Base-by-base conservation (phyloP, 2,888 invertebrate genomes). In the Odontothrips loti region DNA sequence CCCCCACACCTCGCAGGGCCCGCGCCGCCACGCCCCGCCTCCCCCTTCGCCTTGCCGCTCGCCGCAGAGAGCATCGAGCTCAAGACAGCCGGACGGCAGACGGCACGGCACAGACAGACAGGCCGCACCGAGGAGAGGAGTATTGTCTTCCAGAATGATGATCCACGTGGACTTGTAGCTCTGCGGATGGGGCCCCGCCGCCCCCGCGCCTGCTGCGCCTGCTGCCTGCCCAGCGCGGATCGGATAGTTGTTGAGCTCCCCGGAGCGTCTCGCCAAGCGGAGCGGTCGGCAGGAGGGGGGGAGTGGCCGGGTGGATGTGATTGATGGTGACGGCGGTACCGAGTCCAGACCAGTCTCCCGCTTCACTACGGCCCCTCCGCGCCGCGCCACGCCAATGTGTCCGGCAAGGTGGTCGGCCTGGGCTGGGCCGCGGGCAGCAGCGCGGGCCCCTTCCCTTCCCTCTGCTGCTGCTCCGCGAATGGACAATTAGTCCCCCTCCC, bases 91-190 rank as follows among this genome's bases (percentile, higher is more conserved):
- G 27, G 68, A 23, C 23, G 68, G 68, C n/a, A n/a, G 58, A 75
- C 68, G 12, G 27, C 8, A 27, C 23, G 68, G 68, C 68, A 17
- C 15, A 20, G 58, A 6, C 58, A 17, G 58, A n/a, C 58, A 6
- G 68, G 23, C 23, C 68, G 27, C 23, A 23, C 23, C 68, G 23
- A 23, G 68, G 17, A 1, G n/a, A 63, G 68, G 23, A 75, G 68
- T 75, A 75, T 75, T 75, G 68, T 75, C 68, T 75, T 75, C 68
- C 68, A 75, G 68, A 27, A 75, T 75, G 68, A 75, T 75, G 68
- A 75, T 75, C 68, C 68, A 27, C 68, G 68, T 75, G 68, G 68
- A 75, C 68, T 27, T 75, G 68, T 23, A 75, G 68, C 23, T 11
- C 11, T n/a, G 68, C 63, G 23, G 51, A 10, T 12, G 15, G 51